These are phyloP conservation scores for Pogonocichla stellata DNA, from an alignment of 2,113 vertebrate species.

Conservation along the genomic window DNA sequence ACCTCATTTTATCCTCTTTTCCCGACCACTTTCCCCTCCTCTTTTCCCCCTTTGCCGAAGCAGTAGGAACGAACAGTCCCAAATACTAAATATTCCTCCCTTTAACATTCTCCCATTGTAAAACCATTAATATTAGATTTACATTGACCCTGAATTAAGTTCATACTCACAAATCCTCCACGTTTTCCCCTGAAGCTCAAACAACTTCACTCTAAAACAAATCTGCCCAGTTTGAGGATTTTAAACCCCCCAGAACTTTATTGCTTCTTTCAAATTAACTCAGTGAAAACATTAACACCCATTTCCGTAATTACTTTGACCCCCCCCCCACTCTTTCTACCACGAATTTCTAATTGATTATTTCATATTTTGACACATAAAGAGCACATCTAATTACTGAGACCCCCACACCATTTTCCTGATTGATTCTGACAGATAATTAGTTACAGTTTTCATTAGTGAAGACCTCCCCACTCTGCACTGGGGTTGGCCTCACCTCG, in stretches of 20 bases:
- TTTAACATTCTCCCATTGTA: not conserved
- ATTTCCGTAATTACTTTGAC: not conserved
- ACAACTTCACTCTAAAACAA: no score
- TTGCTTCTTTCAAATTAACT: accelerated
- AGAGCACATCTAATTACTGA: accelerated
- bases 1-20: not conserved
- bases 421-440: not conserved
- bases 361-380: no score
- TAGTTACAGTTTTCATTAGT: not conserved
- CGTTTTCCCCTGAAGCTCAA: accelerated
- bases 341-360: accelerated
- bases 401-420: accelerated
- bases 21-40: not conserved
- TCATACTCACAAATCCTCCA: not conserved
- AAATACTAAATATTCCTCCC: not conserved
- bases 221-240: accelerated
- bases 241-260: accelerated
- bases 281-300: accelerated
- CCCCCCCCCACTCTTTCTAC: no score
- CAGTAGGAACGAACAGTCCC: not conserved
- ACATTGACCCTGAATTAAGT: accelerated
- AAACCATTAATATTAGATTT: not conserved
- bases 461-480: not conserved
- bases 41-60: not conserved
- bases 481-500: not conserved